A percentile compares a stretch with the other conserved stretches of the same genome.
phyloP scores from a whole-genome alignment of 2,113 vertebrate species.

The Ammodramus savannarum region DNA sequence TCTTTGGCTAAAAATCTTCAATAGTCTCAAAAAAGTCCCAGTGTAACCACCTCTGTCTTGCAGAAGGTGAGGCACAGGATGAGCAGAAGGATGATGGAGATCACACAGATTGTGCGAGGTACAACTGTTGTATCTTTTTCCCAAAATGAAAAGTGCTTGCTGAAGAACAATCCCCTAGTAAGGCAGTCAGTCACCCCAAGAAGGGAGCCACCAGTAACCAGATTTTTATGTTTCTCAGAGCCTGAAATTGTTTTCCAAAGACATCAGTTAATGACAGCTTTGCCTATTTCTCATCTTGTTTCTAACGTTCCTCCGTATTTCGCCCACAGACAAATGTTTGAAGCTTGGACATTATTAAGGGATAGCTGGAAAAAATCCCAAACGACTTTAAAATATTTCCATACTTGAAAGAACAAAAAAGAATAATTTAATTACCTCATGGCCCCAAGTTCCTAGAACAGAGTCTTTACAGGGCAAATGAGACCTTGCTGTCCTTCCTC shows the following conservation, averaged over 20 bases:
- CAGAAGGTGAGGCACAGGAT: neutral
- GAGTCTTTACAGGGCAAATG: fast-evolving
- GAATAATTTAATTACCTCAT: neutral
- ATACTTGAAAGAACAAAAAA: neutral
- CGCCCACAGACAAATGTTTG: neutral
- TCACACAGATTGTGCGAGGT: neutral
- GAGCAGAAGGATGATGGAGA: neutral
- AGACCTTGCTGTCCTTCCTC: neutral
- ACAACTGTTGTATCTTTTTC: neutral
- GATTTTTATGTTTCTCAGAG: neutral
- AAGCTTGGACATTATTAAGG: neutral
- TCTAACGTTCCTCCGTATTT: neutral
- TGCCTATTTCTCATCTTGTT: neutral
- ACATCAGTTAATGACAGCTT: neutral
- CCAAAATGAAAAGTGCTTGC: neutral
- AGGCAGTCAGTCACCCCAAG: neutral
- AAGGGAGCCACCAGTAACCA: neutral
- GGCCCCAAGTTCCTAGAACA: neutral
- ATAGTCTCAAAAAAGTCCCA: neutral
- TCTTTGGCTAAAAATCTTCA: neutral
- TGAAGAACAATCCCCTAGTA: neutral
- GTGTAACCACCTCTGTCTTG: neutral
- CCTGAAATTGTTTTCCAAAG: neutral
- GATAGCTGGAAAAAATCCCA: neutral
- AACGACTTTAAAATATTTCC: neutral